These are phyloP conservation scores for Zonotrichia leucophrys DNA, from an alignment of 2,113 vertebrate genomes.

Conservation along the genomic window DNA sequence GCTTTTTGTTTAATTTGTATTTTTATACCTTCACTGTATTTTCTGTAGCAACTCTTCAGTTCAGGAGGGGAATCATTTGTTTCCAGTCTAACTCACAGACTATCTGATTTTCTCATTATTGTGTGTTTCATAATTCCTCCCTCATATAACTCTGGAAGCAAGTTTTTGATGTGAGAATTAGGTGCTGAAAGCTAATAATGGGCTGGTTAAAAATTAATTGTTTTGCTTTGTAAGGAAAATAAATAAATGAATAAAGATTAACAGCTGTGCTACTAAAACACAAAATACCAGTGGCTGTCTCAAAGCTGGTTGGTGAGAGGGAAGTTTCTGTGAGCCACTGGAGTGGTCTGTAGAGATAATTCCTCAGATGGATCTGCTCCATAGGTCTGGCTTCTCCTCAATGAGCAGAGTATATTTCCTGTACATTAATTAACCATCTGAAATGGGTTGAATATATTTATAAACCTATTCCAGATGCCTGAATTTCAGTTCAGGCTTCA, in stretches of 20 bases:
- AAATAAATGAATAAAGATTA: conserved; percentile 24
- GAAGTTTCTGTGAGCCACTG: not conserved
- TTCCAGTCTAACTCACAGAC: not conserved
- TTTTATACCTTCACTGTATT: not conserved
- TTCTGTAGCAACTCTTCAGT: not conserved
- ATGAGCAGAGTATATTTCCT: not conserved
- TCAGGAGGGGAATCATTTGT: not conserved
- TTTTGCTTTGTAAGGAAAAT: not conserved
- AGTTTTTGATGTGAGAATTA: not conserved
- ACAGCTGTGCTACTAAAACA: not conserved
- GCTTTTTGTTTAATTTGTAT: not conserved
- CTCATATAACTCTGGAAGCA: not conserved
- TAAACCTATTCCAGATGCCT: not conserved
- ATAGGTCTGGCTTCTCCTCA: not conserved
- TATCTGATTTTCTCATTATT: conserved; percentile 7
- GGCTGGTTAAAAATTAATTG: conserved; percentile 4
- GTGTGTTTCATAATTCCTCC: not conserved
- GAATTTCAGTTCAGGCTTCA: not conserved
- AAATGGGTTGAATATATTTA: not conserved
- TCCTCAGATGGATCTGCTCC: not conserved
- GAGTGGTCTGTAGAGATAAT: not conserved
- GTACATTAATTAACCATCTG: not conserved
- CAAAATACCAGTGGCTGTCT: not conserved
- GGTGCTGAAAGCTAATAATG: not conserved
- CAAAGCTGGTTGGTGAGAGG: not conserved